Evolutionary conservation across 2,797 vertebrate species (phyloP), one percentile per base, ranked within the genome.

Genomic region (Anas capensis): DNA sequence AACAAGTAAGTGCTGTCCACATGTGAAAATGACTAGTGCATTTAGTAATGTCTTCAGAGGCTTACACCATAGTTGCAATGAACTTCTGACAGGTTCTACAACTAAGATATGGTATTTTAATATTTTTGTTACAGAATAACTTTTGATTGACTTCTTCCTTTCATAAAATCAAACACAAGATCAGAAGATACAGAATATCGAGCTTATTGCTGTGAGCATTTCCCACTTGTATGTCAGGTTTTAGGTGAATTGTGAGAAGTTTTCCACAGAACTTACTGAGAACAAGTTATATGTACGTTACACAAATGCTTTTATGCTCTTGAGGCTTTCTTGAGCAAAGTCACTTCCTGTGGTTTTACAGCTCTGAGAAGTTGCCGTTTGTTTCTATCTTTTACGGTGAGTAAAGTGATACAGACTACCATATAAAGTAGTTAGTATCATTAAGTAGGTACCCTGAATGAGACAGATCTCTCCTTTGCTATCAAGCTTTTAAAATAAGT

Each of bases 281-380:
- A 38, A 36, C 11, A 82, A 13, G 15, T 14, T 73, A 14, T 10
- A 82, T 15, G 4, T 10, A 27, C 2, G 10, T 64, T 79, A 64
- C 40, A 85, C 70, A 84, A 65, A 40, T 21, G 42, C 62, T 38
- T 75, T 75, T 3, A 7, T 53, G 24, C 6, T 82, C 54, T 79
- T 42, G 12, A 88, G 49, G 49, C 7, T 70, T 68, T 75, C 31
- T 69, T 75, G 46, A 83, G 61, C 49, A 34, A 83, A 92, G 58
- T 69, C 64, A 76, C 0, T 2, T 95, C 91, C 83, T 81, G 81
- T 76, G 84, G 87, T 72, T 94, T 86, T 68, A 69, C 5, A 16
- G 33, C 77, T 88, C 85, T 31, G 23, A 71, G 26, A 83, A 65
- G 62, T 33, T 0, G 0, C 54, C 23, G 4, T 44, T 34, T 54